Evolutionary conservation across 2,888 invertebrate species (phyloP).

Genomic region (Hydroisotoma schaefferi): DNA sequence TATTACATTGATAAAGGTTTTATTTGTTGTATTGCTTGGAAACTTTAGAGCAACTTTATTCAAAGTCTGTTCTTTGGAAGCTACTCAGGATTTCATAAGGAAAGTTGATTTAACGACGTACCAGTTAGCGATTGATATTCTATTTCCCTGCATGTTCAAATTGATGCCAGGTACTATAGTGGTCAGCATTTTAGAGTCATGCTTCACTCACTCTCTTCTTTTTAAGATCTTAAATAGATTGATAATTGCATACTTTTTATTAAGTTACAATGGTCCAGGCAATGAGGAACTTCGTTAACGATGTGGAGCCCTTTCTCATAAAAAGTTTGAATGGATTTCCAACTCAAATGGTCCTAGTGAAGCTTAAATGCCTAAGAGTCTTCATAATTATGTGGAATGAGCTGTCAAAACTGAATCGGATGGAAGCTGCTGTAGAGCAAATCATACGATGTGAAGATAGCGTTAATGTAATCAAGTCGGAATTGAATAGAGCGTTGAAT

Average conservation of each 20-base stretch:
- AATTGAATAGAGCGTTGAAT: constrained; percentile 1
- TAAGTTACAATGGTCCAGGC: constrained; percentile 26
- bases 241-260: background rate
- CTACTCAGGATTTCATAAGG: constrained; percentile 14
- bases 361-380: constrained; percentile 14
- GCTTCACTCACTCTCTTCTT: background rate
- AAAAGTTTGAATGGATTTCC: constrained; percentile 26
- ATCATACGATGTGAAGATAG: constrained; percentile 22
- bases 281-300: constrained; percentile 25
- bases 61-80: constrained; percentile 23
- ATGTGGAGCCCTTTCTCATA: constrained; percentile 6
- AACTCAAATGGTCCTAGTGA: constrained; percentile 12
- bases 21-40: background rate
- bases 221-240: background rate
- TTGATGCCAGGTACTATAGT: constrained; percentile 19
- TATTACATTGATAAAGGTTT: background rate
- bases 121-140: constrained; percentile 24
- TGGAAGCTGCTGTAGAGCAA: constrained; percentile 20
- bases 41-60: constrained; percentile 17
- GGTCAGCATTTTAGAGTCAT: background rate
- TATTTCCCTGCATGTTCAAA: constrained; percentile 22
- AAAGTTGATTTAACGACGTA: constrained; percentile 24
- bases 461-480: constrained; percentile 18
- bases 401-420: constrained; percentile 21
- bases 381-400: constrained; percentile 28